Conservation (phyloP, 2,888 invertebrate genomes). For the Kryphioiulus occultus region DNA sequence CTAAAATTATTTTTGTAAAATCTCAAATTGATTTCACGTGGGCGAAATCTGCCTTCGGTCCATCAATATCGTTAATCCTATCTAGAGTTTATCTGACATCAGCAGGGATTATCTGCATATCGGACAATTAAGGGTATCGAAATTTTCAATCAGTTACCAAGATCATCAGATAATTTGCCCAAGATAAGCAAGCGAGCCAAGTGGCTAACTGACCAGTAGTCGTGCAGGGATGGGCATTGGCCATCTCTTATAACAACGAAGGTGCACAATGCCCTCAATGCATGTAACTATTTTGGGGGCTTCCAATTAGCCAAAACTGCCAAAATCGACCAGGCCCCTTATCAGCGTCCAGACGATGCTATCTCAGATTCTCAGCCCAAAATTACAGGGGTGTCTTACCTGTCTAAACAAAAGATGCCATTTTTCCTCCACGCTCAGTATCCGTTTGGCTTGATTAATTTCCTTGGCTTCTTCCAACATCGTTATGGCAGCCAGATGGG, state of each 20-base stretch:
- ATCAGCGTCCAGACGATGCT: conserved; percentile 18
- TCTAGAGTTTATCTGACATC: no score
- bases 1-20: no score
- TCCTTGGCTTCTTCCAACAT: conserved; percentile 41
- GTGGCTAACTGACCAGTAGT: no score
- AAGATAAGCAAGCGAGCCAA: no score
- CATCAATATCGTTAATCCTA: no score
- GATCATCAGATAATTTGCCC: no score
- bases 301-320: neutral
- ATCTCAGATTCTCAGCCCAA: neutral
- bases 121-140: no score
- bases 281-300: neutral
- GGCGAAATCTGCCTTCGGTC: no score
- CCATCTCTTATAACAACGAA: neutral
- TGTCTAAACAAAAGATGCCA: conserved; percentile 53
- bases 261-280: conserved; percentile 32
- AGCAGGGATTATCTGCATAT: no score
- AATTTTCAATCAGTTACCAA: no score
- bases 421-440: conserved; percentile 53
- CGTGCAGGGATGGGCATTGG: neutral
- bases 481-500: neutral
- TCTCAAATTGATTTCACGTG: no score
- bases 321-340: neutral
- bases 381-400: conserved; percentile 50
- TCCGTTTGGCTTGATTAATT: conserved; percentile 42